Conservation (phyloP, 2,888 invertebrate species). For the Brachynemurus nebulosus region DNA sequence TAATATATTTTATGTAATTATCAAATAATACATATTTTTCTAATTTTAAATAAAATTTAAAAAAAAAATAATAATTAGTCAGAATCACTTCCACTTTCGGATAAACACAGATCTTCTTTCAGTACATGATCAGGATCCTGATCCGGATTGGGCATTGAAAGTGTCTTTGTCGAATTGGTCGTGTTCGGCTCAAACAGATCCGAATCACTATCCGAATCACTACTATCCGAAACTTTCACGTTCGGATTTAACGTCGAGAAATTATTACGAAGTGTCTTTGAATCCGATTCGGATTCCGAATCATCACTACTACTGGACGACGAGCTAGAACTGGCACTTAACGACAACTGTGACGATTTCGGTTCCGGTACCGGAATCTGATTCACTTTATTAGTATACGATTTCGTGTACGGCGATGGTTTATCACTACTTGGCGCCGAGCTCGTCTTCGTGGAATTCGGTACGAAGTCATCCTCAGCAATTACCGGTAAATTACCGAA, state of each 20-base stretch:
- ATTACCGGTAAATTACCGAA: conserved; percentile 47
- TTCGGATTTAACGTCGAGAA: background rate
- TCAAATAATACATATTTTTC: no score
- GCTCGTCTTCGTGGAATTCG: conserved; percentile 15
- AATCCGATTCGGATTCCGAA: conserved; percentile 29
- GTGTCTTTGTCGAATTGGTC: conserved; percentile 16
- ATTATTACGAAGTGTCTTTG: conserved; percentile 19
- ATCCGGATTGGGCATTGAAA: conserved; percentile 24
- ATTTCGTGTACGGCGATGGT: conserved; percentile 14
- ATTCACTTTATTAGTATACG: conserved; percentile 16
- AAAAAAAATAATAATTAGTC: no score
- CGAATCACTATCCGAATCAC: conserved; percentile 5
- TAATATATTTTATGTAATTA: no score
- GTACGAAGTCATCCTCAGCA: conserved; percentile 45
- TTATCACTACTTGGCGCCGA: background rate
- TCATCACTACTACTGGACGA: conserved; percentile 25
- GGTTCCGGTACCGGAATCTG: conserved; percentile 16
- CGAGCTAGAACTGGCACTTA: conserved; percentile 29
- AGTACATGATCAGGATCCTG: conserved; percentile 50
- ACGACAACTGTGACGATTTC: conserved; percentile 21
- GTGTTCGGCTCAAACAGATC: no score
- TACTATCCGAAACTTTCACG: background rate
- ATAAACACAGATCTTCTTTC: conserved; percentile 74
- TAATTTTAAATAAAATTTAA: no score
- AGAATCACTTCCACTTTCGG: conserved; percentile 71